Evolutionary conservation across 37 sponge, comb jelly and placozoan species (phyloP), one percentile per base, ranked within the genome.

Genomic region (Aphrocallistes beatrix): DNA sequence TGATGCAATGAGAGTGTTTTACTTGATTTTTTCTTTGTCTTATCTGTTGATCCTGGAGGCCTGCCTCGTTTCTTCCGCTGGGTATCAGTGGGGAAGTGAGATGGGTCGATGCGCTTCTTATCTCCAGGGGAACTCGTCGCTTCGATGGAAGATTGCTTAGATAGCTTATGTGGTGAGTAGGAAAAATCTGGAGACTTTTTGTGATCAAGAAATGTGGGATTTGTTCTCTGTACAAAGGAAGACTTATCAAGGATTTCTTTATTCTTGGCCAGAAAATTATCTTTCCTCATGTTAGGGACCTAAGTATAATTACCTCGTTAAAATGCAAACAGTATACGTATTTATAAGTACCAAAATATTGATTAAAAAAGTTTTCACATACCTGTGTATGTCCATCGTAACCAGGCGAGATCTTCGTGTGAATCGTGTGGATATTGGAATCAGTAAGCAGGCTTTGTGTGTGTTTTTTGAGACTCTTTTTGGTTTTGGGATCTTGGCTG

Each of bases 401-500:
- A 28, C 75, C n/a, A 42, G 45, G 75, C 3, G 45, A 6, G 6
- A 3, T 13, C n/a, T 13, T 60, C 28, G 1, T 60, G 10, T 3
- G 75, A 21, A 32, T 60, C 75, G 21, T 25, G 21, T 25, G 75
- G n/a, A 30, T 19, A 60, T 60, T 60, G 75, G n/a, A 60, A 60
- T 60, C 10, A 60, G 8, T 19, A 25, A 3, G 75, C 13, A 21
- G 49, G 17, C 17, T 13, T 25, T 19, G 75, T 25, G 34, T 60
- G 75, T 60, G 34, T 60, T 60, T 60, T 60, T 60, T 60, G 75
- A 19, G 75, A 60, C n/a, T n/a, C n/a, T n/a, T n/a, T n/a, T n/a
- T n/a, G n/a, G n/a, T n/a, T n/a, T n/a, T n/a, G n/a, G n/a, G n/a
- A n/a, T n/a, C n/a, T n/a, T n/a, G n/a, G n/a, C n/a, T n/a, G n/a